Percentiles rank a stretch among this genome's conserved stretches.
These are phyloP conservation scores for Palythoa heliodiscus DNA, from an alignment of 92 coral and sea anemone genomes.

Conservation along the genomic window DNA sequence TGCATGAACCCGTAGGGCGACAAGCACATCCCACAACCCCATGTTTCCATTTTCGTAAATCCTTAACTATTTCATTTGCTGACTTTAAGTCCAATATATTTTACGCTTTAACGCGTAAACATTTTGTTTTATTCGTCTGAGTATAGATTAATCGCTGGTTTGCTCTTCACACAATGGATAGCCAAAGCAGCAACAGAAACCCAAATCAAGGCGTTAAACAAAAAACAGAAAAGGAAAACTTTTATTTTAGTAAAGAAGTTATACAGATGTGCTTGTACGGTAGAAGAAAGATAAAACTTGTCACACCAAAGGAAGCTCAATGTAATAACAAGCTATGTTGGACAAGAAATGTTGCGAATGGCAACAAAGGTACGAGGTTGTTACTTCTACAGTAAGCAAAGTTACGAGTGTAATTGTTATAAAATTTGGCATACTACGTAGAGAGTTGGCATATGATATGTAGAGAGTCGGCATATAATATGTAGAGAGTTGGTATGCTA, in stretches of 20 bases:
- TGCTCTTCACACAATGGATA: background rate
- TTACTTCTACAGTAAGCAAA: background rate
- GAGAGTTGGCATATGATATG: too few relatives aligned
- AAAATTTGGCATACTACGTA: too few relatives aligned
- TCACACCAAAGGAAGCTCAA: conserved; percentile 2
- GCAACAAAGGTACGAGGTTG: background rate
- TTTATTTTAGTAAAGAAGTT: conserved; percentile 9
- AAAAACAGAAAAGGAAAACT: background rate
- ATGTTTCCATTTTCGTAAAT: too few relatives aligned
- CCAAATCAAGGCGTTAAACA: background rate
- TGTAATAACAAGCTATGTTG: background rate
- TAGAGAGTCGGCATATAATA: too few relatives aligned
- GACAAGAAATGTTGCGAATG: background rate
- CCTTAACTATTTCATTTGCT: too few relatives aligned
- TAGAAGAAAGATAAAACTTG: conserved; percentile 4
- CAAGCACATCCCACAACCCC: too few relatives aligned
- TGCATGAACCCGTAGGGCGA: too few relatives aligned
- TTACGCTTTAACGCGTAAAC: too few relatives aligned
- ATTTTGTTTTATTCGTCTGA: too few relatives aligned
- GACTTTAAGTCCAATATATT: too few relatives aligned
- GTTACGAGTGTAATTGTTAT: too few relatives aligned
- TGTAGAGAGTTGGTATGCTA: too few relatives aligned
- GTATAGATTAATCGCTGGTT: background rate
- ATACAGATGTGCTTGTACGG: conserved; percentile 32
- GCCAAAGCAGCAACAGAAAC: background rate